These are phyloP conservation scores for Hormaphis cornu DNA, from an alignment of 1,140 invertebrate species.

Conservation along the genomic window DNA sequence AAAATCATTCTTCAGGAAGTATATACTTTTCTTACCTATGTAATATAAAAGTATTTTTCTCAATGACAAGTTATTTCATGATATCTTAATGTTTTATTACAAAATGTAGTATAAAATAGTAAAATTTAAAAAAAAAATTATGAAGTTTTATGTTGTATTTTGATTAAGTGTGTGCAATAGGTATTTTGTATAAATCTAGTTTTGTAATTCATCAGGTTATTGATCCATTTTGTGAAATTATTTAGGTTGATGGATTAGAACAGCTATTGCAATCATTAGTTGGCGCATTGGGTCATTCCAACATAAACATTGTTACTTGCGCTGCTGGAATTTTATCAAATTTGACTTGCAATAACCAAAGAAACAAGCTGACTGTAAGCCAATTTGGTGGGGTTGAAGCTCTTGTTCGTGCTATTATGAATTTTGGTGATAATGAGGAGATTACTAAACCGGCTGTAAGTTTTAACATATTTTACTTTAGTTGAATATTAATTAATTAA, in stretches of 20 bases:
- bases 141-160: too few relatives aligned
- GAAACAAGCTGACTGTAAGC: conserved; percentile 87
- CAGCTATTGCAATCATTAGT: conserved; percentile 80
- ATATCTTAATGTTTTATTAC: too few relatives aligned
- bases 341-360: conserved; percentile 97
- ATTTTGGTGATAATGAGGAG: conserved; percentile 91
- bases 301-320: conserved; percentile 95
- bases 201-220: too few relatives aligned
- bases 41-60: too few relatives aligned
- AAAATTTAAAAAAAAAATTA: too few relatives aligned
- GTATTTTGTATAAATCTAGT: too few relatives aligned
- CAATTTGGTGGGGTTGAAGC: conserved; percentile 93
- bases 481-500: background rate
- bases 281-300: conserved; percentile 77
- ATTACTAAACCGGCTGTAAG: conserved; percentile 87
- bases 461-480: background rate
- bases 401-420: conserved; percentile 84
- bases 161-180: too few relatives aligned
- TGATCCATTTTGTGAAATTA: background rate
- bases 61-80: too few relatives aligned
- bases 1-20: too few relatives aligned
- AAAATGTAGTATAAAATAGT: too few relatives aligned
- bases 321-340: conserved; percentile 97
- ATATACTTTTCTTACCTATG: too few relatives aligned
- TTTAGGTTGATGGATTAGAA: conserved; percentile 79